Base-by-base conservation (phyloP, 2,888 invertebrate species). In the Dynastes tityus region DNA sequence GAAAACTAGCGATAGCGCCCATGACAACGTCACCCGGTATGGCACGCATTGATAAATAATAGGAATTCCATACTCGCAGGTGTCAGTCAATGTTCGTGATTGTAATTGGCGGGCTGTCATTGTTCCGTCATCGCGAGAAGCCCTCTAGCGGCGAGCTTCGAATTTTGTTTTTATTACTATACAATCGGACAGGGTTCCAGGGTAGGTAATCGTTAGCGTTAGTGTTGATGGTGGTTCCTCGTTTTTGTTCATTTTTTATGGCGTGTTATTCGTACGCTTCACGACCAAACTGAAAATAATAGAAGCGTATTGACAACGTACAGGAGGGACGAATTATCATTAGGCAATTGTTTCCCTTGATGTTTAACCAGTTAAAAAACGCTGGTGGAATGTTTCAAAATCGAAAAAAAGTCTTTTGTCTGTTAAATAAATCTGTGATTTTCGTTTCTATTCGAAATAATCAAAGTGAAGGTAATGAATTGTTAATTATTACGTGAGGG, bases 61-160 rank as follows among this genome's bases (percentile, higher is more conserved):
- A 53, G 68, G 58, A 70, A 70, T 78, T 74, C 74, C 53, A 40
- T 65, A 58, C 70, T 61, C 78, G 76, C 76, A 76, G 76, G 79
- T 79, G 79, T 68, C 79, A 63, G 16, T 67, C 37, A 64, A 49
- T 27, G 49, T 32, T 27, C 29, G 77, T 53, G 68, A 76, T 79
- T 40, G 76, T 79, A 79, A 76, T 79, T 79, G 70, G 76, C 76
- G 76, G 9, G 45, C 76, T 79, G 79, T 76, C 76, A 70, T 79
- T 76, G 70, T 79, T 58, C 45, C 22, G 22, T 67, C 67, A 45
- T n/a, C 63, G 37, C 73, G 29, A 37, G 29, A 51, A 51, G 16
- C 65, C 65, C 65, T 65, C 9, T 45, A 11, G 8, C 65, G 45
- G 29, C 22, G 49, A 16, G 49, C 11, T 13, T 29, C 65, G 65